phyloP scores from a whole-genome alignment of 37 sponge, comb jelly and placozoan species.

The Hexactinellida sp. region DNA sequence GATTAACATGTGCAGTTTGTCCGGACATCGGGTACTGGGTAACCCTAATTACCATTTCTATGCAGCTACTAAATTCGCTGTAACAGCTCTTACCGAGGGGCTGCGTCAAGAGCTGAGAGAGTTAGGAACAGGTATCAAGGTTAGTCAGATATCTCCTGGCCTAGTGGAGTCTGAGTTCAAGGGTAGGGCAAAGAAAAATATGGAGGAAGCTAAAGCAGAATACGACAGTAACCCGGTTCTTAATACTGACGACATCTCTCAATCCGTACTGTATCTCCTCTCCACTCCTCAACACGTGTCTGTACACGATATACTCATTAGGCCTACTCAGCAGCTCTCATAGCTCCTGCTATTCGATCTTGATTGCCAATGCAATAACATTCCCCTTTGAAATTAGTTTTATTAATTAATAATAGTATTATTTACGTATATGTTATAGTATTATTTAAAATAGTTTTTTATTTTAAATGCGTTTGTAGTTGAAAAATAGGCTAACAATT shows the following conservation, averaged over 20 bases:
- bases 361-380: too few species aligned
- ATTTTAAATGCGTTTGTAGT: too few species aligned
- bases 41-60: constrained; percentile 34
- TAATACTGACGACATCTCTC: constrained; percentile 50
- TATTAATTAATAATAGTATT: too few species aligned
- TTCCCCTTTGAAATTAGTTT: too few species aligned
- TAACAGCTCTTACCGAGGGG: constrained; percentile 63
- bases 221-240: constrained; percentile 16
- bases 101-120: constrained; percentile 54
- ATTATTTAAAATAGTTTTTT: too few species aligned
- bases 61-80: constrained; percentile 58
- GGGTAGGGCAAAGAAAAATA: constrained; percentile 23
- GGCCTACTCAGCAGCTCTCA: not conserved
- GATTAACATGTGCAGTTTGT: constrained; percentile 41
- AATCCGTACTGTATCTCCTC: constrained; percentile 40
- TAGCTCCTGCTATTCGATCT: too few species aligned
- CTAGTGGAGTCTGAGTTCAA: constrained; percentile 49
- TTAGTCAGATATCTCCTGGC: constrained; percentile 69
- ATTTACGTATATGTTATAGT: too few species aligned
- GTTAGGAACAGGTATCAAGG: constrained; percentile 36
- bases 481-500: too few species aligned
- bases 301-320: not conserved
- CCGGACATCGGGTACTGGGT: constrained; percentile 37
- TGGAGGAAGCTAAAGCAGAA: constrained; percentile 26
- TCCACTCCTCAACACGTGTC: constrained; percentile 28